Evolutionary conservation across 2,797 vertebrate genomes (phyloP).

Genomic region (Hypotaenidia philippensis): DNA sequence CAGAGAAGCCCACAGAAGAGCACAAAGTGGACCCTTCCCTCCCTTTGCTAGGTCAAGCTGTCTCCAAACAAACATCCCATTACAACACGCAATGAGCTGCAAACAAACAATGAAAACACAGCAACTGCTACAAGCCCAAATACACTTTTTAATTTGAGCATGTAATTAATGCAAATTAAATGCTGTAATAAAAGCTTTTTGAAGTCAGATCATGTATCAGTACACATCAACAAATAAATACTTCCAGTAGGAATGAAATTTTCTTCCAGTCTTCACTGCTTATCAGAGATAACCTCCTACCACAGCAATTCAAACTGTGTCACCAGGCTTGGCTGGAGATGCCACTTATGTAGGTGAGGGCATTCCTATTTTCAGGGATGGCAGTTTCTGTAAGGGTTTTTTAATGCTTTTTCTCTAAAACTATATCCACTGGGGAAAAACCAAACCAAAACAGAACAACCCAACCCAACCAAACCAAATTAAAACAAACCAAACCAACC

Average conservation of each 20-base stretch:
- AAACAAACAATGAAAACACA: not conserved
- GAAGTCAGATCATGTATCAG: not conserved
- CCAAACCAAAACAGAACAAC: too few relatives aligned
- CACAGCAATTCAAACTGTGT: not conserved
- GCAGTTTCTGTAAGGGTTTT: not conserved
- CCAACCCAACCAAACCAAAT: too few relatives aligned
- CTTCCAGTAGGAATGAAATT: not conserved
- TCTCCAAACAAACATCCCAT: not conserved
- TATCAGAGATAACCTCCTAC: not conserved
- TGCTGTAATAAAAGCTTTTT: not conserved
- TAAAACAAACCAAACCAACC: too few relatives aligned
- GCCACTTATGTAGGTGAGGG: not conserved
- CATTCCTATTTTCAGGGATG: not conserved
- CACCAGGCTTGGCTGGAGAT: not conserved
- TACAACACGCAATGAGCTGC: not conserved
- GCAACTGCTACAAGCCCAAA: not conserved
- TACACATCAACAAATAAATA: conserved; percentile 1
- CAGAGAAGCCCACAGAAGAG: not conserved
- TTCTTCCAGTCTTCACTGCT: not conserved
- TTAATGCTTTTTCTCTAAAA: not conserved
- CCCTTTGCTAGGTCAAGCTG: not conserved
- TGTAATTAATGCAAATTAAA: conserved; percentile 17
- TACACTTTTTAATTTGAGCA: not conserved
- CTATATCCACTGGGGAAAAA: not conserved
- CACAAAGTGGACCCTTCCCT: not conserved